Percentiles rank a stretch among this genome's conserved stretches.
Evolutionary conservation across 2,113 vertebrate species (phyloP).

Genomic region (Callipepla californica): DNA sequence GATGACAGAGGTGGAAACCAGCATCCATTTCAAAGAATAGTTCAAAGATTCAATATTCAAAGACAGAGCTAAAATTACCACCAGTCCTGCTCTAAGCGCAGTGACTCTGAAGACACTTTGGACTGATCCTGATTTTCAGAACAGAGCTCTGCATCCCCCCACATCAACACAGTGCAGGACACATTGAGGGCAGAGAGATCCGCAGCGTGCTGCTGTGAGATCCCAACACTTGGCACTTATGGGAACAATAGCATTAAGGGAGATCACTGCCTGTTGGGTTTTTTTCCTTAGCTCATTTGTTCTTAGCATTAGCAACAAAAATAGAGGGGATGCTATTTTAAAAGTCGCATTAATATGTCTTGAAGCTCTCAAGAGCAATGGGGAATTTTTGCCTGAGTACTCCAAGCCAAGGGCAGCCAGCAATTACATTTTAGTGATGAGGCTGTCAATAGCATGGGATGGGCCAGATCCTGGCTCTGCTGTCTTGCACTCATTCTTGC

Average conservation of each 20-base stretch:
- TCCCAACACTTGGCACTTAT: slow-evolving; percentile 33
- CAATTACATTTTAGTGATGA: slow-evolving; percentile 19
- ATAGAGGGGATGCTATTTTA: slow-evolving; percentile 59
- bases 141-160: neutral
- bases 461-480: slow-evolving; percentile 12
- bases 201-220: neutral
- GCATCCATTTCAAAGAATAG: neutral
- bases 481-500: neutral
- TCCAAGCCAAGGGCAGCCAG: slow-evolving; percentile 57
- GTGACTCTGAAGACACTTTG: slow-evolving; percentile 42
- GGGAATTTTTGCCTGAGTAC: slow-evolving; percentile 25
- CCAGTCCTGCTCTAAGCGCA: neutral
- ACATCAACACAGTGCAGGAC: neutral
- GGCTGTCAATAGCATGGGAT: slow-evolving; percentile 35
- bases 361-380: neutral
- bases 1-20: neutral
- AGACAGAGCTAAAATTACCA: neutral
- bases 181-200: slow-evolving; percentile 51
- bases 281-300: slow-evolving; percentile 20
- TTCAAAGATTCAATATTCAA: neutral
- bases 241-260: slow-evolving; percentile 44
- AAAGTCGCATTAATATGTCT: slow-evolving; percentile 49
- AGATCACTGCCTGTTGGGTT: neutral
- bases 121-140: neutral
- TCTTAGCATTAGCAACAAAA: slow-evolving; percentile 51